phyloP scores from a whole-genome alignment of 1,140 invertebrate species.

The Branchinecta lynchi region DNA sequence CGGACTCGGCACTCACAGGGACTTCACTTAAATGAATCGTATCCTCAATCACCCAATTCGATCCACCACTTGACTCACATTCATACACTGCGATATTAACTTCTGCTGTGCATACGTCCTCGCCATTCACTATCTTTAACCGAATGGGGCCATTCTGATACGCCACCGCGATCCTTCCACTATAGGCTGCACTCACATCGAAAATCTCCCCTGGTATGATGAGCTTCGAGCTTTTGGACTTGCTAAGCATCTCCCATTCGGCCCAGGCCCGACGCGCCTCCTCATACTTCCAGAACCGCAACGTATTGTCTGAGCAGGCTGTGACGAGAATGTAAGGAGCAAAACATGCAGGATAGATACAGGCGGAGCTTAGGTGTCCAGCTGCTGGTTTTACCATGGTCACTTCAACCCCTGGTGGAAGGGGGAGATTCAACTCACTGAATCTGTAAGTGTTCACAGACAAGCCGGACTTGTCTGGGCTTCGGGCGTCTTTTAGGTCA shows the following conservation, averaged over 20 bases:
- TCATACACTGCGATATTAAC: slow-evolving; percentile 86
- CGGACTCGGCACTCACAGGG: slow-evolving; percentile 25
- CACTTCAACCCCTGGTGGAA: slow-evolving; percentile 78
- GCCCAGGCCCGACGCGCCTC: slow-evolving; percentile 47
- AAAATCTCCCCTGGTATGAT: slow-evolving; percentile 39
- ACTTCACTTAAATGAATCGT: slow-evolving; percentile 80
- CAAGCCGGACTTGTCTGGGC: too few relatives aligned
- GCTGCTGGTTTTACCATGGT: slow-evolving; percentile 82
- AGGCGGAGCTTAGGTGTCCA: slow-evolving; percentile 88
- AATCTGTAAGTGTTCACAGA: too few relatives aligned
- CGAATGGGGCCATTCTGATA: slow-evolving; percentile 55
- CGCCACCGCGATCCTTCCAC: slow-evolving; percentile 86
- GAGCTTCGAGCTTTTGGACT: slow-evolving; percentile 50
- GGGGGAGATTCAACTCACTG: slow-evolving; percentile 36
- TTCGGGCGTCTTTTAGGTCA: too few relatives aligned
- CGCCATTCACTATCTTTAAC: background rate
- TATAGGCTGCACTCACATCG: slow-evolving; percentile 91
- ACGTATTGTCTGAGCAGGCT: slow-evolving; percentile 72
- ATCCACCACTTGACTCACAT: slow-evolving; percentile 91
- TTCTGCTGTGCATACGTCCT: slow-evolving; percentile 19
- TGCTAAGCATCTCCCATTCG: slow-evolving; percentile 78
- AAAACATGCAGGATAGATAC: slow-evolving; percentile 71
- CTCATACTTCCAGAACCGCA: slow-evolving; percentile 67
- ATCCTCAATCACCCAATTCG: slow-evolving; percentile 98
- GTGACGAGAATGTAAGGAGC: slow-evolving; percentile 90